These are phyloP conservation scores for Glareola pratincola DNA, from an alignment of 2,113 vertebrate genomes.

Conservation along the genomic window DNA sequence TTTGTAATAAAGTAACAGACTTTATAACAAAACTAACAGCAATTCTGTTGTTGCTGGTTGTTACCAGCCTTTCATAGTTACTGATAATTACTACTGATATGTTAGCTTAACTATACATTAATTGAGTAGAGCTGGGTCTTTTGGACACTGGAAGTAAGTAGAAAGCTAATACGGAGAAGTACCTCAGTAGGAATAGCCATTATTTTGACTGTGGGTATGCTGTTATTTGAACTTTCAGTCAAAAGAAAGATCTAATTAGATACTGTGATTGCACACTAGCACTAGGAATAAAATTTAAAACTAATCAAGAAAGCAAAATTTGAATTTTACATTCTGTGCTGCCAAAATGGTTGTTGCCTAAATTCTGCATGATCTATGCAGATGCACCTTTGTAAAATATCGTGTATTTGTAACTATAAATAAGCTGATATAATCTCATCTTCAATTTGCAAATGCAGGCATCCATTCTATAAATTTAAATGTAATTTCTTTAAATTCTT, in stretches of 20 bases:
- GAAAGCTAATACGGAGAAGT: background rate
- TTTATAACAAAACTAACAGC: background rate
- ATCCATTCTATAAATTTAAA: background rate
- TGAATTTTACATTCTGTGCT: background rate
- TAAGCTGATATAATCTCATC: background rate
- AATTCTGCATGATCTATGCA: background rate
- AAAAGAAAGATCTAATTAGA: background rate
- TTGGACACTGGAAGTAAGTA: background rate
- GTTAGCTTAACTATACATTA: background rate
- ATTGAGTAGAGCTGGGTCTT: background rate
- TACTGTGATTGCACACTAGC: background rate
- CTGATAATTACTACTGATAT: background rate
- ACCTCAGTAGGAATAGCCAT: background rate
- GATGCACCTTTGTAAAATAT: background rate
- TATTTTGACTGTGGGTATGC: background rate
- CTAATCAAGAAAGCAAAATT: background rate
- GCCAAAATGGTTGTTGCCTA: background rate
- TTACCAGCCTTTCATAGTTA: background rate
- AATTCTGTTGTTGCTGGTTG: background rate
- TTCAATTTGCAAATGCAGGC: background rate
- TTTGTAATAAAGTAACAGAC: background rate
- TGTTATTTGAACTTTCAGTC: background rate
- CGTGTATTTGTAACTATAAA: background rate
- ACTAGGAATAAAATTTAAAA: background rate
- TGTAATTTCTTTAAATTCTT: background rate